Percentiles rank a stretch among this genome's conserved stretches.
Conservation (phyloP, 2,888 invertebrate genomes). For the Cryptophagus acutangulus region DNA sequence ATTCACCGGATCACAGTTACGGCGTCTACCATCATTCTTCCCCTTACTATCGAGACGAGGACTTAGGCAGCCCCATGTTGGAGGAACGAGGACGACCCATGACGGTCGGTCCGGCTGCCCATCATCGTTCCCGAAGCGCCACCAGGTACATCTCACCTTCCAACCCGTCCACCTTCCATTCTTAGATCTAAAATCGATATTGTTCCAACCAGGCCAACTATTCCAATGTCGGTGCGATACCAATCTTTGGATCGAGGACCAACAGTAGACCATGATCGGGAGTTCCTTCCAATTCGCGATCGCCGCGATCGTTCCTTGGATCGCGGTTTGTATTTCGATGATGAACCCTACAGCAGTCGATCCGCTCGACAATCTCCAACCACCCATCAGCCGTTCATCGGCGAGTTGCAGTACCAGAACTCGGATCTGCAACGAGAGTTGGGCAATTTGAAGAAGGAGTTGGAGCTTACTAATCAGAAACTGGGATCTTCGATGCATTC, state of each 20-base stretch:
- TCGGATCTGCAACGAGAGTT: slow-evolving; percentile 91
- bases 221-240: slow-evolving; percentile 57
- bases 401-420: slow-evolving; percentile 90
- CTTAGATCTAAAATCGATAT: background rate
- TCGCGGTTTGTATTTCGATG: slow-evolving; percentile 64
- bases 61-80: slow-evolving; percentile 80
- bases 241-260: slow-evolving; percentile 51
- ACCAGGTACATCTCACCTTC: slow-evolving; percentile 49
- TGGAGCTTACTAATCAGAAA: slow-evolving; percentile 95
- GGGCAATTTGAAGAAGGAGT: slow-evolving; percentile 84
- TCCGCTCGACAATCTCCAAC: slow-evolving; percentile 69
- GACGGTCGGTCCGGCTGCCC: slow-evolving; percentile 55
- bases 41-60: slow-evolving; percentile 74
- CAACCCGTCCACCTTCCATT: background rate
- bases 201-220: slow-evolving; percentile 38
- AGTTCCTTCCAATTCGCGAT: slow-evolving; percentile 83
- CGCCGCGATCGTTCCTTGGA: slow-evolving; percentile 64
- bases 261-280: slow-evolving; percentile 64
- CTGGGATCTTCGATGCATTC: slow-evolving; percentile 98
- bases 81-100: slow-evolving; percentile 65
- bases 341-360: slow-evolving; percentile 61
- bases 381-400: slow-evolving; percentile 58
- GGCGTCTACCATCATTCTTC: slow-evolving; percentile 59
- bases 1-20: slow-evolving; percentile 54
- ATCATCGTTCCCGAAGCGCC: slow-evolving; percentile 74